phyloP scores from a whole-genome alignment of 2,113 vertebrate genomes.

The Daphoenositta chrysoptera region DNA sequence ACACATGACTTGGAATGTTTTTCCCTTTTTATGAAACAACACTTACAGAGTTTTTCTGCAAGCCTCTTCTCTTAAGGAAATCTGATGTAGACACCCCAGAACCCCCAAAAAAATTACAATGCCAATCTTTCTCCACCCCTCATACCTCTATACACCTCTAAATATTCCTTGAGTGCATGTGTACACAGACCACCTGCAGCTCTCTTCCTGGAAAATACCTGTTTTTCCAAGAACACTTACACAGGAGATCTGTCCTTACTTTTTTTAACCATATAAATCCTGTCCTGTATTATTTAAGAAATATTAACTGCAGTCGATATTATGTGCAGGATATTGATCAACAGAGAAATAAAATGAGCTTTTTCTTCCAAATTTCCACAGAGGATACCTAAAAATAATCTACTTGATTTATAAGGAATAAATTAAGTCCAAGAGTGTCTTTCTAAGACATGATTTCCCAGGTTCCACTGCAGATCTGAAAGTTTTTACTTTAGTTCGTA shows the following conservation, averaged over 20 bases:
- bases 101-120: neutral
- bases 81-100: neutral
- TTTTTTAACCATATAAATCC: neutral
- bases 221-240: neutral
- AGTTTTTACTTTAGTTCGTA: neutral
- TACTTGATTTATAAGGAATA: neutral
- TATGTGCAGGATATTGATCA: neutral
- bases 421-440: neutral
- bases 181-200: neutral
- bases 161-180: neutral
- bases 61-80: neutral
- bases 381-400: neutral
- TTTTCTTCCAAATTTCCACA: neutral
- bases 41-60: neutral
- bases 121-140: neutral
- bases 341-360: neutral
- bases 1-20: neutral
- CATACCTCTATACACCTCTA: neutral
- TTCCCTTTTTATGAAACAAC: neutral
- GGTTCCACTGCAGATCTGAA: neutral
- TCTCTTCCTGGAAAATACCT: neutral
- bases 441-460: neutral
- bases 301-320: neutral
- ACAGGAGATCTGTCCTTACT: neutral
- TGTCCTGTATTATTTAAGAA: neutral